These are phyloP conservation scores for Popillia japonica DNA, from an alignment of 1,140 invertebrate species.

Conservation along the genomic window DNA sequence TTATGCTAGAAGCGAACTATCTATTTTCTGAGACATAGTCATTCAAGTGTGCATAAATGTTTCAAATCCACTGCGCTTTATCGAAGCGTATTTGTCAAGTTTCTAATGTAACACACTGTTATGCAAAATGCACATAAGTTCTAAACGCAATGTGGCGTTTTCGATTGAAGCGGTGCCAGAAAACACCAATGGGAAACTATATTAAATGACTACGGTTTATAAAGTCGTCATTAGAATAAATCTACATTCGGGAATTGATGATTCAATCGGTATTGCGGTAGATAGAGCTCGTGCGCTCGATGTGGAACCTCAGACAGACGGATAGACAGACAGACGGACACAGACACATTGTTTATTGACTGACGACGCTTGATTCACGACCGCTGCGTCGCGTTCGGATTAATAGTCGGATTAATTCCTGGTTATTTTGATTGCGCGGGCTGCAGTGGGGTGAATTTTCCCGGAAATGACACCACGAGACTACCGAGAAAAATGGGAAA, in stretches of 20 bases:
- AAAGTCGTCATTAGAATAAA: constrained; percentile 19
- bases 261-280: constrained; percentile 14
- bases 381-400: background rate
- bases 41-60: no score
- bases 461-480: background rate
- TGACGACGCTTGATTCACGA: constrained; percentile 15
- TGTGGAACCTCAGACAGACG: constrained; percentile 12
- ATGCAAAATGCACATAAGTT: background rate
- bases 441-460: background rate
- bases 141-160: background rate
- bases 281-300: background rate
- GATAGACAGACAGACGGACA: background rate
- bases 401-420: constrained; percentile 12
- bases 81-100: no score
- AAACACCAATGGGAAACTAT: background rate
- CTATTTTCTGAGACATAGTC: no score
- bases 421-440: constrained; percentile 11
- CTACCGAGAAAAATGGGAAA: background rate
- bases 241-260: constrained; percentile 28
- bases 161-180: background rate
- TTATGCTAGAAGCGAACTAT: no score
- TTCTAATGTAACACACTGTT: background rate
- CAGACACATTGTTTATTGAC: constrained; percentile 20
- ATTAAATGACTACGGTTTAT: constrained; percentile 28
- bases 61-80: no score